These are phyloP conservation scores for Aethes cnicana DNA, from an alignment of 2,888 invertebrate genomes.

Conservation along the genomic window DNA sequence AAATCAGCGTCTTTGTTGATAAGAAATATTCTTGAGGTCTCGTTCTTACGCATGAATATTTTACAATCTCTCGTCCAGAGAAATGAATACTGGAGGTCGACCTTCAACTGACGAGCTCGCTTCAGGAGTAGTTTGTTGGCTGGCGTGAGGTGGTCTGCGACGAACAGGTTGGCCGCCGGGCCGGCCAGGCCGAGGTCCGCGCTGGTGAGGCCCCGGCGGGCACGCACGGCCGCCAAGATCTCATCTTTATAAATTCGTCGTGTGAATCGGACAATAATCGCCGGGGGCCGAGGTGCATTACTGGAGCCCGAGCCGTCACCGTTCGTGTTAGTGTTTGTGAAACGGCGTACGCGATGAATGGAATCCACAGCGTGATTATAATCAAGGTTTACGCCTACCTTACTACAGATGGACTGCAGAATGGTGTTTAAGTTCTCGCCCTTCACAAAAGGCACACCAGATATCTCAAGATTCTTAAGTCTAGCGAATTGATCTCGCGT, in stretches of 20 bases:
- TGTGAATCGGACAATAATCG: neutral
- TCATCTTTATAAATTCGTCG: neutral
- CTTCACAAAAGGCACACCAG: too few species aligned
- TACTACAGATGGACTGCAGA: too few species aligned
- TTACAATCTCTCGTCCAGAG: neutral
- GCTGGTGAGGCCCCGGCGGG: conserved; percentile 1
- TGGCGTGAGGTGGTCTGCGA: neutral
- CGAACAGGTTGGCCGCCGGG: neutral
- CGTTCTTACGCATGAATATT: neutral
- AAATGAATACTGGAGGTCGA: neutral
- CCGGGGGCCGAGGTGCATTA: too few species aligned
- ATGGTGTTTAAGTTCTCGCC: too few species aligned
- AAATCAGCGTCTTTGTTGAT: neutral
- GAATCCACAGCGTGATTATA: too few species aligned
- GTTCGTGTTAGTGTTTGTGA: too few species aligned
- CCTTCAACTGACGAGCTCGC: neutral
- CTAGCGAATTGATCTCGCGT: too few species aligned
- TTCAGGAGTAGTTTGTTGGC: conserved; percentile 2
- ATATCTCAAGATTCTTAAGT: too few species aligned
- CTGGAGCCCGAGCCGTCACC: too few species aligned
- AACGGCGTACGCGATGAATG: too few species aligned
- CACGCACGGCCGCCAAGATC: neutral
- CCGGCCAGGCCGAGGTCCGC: conserved; percentile 1
- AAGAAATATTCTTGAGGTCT: neutral
- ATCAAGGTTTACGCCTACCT: too few species aligned